Percentiles rank a stretch among this genome's conserved stretches.
These are phyloP conservation scores for Drosophila eugracilis DNA, from an alignment of 1,140 invertebrate species.

Conservation along the genomic window DNA sequence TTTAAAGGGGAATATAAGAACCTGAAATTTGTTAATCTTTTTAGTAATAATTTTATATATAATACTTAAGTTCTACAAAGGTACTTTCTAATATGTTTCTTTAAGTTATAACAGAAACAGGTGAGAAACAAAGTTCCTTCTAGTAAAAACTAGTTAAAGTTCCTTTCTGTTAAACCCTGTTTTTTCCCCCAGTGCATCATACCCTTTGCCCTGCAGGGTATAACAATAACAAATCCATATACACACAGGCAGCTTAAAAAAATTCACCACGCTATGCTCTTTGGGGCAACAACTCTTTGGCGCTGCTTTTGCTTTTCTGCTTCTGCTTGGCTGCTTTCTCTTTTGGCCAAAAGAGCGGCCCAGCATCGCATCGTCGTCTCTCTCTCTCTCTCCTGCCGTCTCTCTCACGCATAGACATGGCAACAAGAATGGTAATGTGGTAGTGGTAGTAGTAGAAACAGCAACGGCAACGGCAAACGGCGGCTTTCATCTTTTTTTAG, in stretches of 20 bases:
- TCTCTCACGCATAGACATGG: constrained; percentile 63
- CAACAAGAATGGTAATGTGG: constrained; percentile 40
- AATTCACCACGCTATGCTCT: constrained; percentile 73
- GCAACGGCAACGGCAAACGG: constrained; percentile 47
- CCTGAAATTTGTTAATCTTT: too few relatives aligned
- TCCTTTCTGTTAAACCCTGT: too few relatives aligned
- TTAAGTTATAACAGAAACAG: too few relatives aligned
- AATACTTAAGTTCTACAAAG: too few relatives aligned
- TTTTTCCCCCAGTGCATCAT: neutral
- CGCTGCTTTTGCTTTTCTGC: constrained; percentile 18
- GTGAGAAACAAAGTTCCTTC: too few relatives aligned
- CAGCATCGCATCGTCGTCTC: too few relatives aligned
- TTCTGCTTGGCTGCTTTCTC: constrained; percentile 38
- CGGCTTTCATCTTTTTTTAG: constrained; percentile 70
- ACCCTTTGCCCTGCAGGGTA: constrained; percentile 25
- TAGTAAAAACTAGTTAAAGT: too few relatives aligned
- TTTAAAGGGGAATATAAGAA: too few relatives aligned
- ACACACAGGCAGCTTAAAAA: constrained; percentile 37
- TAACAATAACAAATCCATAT: constrained; percentile 55
- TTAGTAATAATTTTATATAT: too few relatives aligned
- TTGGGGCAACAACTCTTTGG: constrained; percentile 65
- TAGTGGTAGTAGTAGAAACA: constrained; percentile 20
- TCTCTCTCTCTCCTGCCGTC: constrained; percentile 32
- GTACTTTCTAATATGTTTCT: too few relatives aligned
- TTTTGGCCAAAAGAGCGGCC: constrained; percentile 53